phyloP scores from a whole-genome alignment of 1,140 invertebrate genomes.

The Platorchestia sp. region DNA sequence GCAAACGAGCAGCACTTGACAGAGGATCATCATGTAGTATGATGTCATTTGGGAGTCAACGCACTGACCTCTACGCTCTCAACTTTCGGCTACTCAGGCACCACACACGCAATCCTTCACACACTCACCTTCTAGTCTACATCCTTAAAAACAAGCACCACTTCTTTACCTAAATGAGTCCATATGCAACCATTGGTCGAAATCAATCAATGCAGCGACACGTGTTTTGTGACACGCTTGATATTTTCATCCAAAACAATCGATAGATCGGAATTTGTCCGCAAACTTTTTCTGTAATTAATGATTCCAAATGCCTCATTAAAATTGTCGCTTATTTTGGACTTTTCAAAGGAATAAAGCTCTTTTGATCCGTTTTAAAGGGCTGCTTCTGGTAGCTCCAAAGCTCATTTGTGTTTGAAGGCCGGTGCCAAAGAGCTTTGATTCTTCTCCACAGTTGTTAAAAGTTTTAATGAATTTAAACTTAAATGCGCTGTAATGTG shows the following conservation, averaged over 20 bases:
- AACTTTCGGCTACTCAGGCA: no score
- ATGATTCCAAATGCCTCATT: not conserved
- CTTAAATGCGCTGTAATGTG: not conserved
- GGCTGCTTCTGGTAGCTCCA: not conserved
- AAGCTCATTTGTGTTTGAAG: not conserved
- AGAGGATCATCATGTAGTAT: no score
- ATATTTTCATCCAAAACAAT: not conserved
- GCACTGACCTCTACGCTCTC: no score
- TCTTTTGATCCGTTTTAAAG: not conserved
- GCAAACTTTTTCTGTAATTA: not conserved
- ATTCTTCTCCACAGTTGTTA: not conserved
- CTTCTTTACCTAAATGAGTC: no score
- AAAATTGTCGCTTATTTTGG: not conserved
- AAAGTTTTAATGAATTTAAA: not conserved
- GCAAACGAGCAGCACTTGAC: no score
- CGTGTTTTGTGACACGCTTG: not conserved
- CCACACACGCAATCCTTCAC: no score
- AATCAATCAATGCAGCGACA: no score
- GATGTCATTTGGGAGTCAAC: no score
- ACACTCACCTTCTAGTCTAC: no score
- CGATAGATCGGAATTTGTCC: not conserved
- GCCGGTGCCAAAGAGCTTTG: not conserved
- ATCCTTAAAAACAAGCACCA: no score
- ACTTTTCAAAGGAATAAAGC: not conserved
- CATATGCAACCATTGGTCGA: no score